phyloP scores from a whole-genome alignment of 2,888 invertebrate species.

The Timema podura region DNA sequence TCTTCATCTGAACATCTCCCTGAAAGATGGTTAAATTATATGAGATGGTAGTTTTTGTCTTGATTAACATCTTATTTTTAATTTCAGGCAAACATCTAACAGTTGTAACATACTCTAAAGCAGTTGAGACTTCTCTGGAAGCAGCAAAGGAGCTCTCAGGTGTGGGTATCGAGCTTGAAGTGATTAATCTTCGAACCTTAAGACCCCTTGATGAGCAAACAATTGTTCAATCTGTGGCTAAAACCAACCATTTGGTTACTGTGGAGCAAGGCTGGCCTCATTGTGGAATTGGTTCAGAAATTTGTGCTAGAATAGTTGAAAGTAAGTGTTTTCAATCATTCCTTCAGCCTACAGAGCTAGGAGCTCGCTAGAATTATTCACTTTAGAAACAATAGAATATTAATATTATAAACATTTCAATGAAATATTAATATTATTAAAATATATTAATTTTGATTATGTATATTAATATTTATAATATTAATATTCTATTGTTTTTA shows the following conservation, averaged over 20 bases:
- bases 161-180: slow-evolving; percentile 84
- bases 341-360: too few species aligned
- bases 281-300: slow-evolving; percentile 90
- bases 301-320: slow-evolving; percentile 90
- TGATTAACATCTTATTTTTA: neutral
- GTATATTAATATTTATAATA: too few species aligned
- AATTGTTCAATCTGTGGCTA: slow-evolving; percentile 78
- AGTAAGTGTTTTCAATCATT: slow-evolving; percentile 48
- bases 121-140: slow-evolving; percentile 76
- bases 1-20: too few species aligned
- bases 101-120: slow-evolving; percentile 83
- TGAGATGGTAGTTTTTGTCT: too few species aligned
- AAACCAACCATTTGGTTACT: slow-evolving; percentile 92
- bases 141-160: slow-evolving; percentile 87
- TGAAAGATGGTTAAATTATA: too few species aligned
- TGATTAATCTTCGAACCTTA: slow-evolving; percentile 89
- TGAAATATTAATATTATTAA: too few species aligned
- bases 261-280: slow-evolving; percentile 98
- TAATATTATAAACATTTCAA: too few species aligned
- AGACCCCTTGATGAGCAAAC: slow-evolving; percentile 82
- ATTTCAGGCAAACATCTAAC: slow-evolving; percentile 76
- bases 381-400: too few species aligned
- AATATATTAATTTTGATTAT: too few species aligned
- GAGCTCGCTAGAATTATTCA: too few species aligned
- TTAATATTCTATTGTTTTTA: too few species aligned